Evolutionary conservation across 2,888 invertebrate genomes (phyloP).

Genomic region (Apeira syringaria): DNA sequence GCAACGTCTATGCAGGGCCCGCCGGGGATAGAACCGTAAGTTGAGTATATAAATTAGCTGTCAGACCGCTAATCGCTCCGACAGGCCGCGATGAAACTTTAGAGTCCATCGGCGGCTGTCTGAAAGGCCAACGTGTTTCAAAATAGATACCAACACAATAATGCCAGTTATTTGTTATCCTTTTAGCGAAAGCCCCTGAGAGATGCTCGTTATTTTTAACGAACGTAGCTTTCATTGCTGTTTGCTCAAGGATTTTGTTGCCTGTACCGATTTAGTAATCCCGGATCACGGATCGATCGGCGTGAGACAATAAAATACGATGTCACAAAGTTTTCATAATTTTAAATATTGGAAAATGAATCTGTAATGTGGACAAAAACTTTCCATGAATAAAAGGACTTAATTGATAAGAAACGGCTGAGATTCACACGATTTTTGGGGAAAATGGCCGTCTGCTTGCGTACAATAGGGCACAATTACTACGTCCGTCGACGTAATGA

Average conservation of each 20-base stretch:
- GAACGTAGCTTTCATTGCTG: slow-evolving; percentile 49
- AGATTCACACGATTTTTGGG: slow-evolving; percentile 72
- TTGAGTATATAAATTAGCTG: slow-evolving; percentile 83
- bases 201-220: slow-evolving; percentile 60
- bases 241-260: slow-evolving; percentile 49
- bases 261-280: slow-evolving; percentile 34
- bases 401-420: slow-evolving; percentile 43
- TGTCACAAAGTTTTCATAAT: neutral
- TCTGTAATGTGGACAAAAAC: slow-evolving; percentile 45
- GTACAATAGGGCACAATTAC: slow-evolving; percentile 78
- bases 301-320: neutral
- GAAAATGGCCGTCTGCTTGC: slow-evolving; percentile 59
- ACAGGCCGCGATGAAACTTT: slow-evolving; percentile 81
- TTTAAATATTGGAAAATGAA: slow-evolving; percentile 28
- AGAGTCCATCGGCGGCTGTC: slow-evolving; percentile 77
- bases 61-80: slow-evolving; percentile 79
- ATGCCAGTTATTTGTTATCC: slow-evolving; percentile 66
- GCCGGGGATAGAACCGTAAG: slow-evolving; percentile 77
- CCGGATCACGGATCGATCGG: slow-evolving; percentile 6
- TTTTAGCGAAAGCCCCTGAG: slow-evolving; percentile 60
- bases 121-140: slow-evolving; percentile 64
- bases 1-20: slow-evolving; percentile 50
- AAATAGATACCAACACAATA: slow-evolving; percentile 70
- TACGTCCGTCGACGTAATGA: slow-evolving; percentile 56
- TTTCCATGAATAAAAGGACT: slow-evolving; percentile 53